Percentiles rank a stretch among this genome's conserved stretches.
Conservation (phyloP, 2,888 invertebrate genomes). For the Agonopterix arenella region DNA sequence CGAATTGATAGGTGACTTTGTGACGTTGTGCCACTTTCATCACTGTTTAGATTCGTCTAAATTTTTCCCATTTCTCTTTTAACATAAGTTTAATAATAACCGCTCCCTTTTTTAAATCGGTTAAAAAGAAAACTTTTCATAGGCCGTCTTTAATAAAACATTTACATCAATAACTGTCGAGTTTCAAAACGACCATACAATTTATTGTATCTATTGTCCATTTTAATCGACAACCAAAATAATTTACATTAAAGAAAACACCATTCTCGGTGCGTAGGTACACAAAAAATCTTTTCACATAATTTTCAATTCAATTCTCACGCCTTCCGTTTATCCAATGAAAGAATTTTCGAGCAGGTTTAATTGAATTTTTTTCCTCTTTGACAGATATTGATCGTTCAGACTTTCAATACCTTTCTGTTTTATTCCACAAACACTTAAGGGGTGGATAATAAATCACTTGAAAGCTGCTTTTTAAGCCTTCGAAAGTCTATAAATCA, state of each 20-base stretch:
- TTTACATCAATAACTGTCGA: constrained; percentile 1
- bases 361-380: constrained; percentile 64
- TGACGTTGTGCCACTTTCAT: no score
- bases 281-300: constrained; percentile 50
- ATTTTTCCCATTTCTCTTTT: no score
- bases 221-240: constrained; percentile 37
- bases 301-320: constrained; percentile 62
- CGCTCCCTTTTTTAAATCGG: no score
- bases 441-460: constrained; percentile 59
- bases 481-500: constrained; percentile 56
- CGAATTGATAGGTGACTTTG: no score
- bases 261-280: constrained; percentile 35
- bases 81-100: no score
- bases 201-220: constrained; percentile 25
- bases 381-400: constrained; percentile 67
- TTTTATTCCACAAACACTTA: constrained; percentile 61
- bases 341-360: constrained; percentile 53
- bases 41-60: no score
- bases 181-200: constrained; percentile 9
- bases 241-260: constrained; percentile 47
- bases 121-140: no score
- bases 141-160: no score
- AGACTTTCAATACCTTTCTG: constrained; percentile 57
- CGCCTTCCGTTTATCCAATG: constrained; percentile 58
- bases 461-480: constrained; percentile 53